These are phyloP conservation scores for Teleiodes luculella DNA, from an alignment of 2,888 invertebrate species.

Conservation along the genomic window DNA sequence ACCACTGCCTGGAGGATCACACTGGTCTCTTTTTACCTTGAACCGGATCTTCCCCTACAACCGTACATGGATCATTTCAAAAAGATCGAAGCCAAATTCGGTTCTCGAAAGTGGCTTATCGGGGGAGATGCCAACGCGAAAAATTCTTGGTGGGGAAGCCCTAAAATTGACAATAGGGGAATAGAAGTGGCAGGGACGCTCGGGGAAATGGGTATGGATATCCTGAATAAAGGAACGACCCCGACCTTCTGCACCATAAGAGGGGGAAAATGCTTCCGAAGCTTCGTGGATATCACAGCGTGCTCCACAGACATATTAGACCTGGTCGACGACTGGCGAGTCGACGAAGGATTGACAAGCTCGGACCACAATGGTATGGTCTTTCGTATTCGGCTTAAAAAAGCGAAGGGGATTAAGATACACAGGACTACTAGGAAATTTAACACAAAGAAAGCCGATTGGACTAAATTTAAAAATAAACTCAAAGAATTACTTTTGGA, in stretches of 20 bases:
- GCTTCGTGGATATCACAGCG: background rate
- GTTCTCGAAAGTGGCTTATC: background rate
- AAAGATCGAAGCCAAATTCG: background rate
- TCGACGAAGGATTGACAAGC: background rate
- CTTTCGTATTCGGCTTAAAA: background rate
- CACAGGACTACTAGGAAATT: background rate
- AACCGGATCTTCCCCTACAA: no score
- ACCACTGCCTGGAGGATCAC: no score
- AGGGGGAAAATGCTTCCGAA: background rate
- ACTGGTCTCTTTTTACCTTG: no score
- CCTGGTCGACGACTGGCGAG: background rate
- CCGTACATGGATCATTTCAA: background rate
- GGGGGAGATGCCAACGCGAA: background rate
- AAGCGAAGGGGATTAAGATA: background rate
- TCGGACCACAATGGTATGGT: background rate
- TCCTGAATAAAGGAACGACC: background rate
- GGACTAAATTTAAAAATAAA: background rate
- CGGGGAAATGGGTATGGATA: background rate
- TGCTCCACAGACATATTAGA: background rate
- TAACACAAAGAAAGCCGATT: background rate
- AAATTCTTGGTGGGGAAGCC: background rate
- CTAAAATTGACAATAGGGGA: background rate
- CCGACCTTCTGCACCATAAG: background rate
- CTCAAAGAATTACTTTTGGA: no score
- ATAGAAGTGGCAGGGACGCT: background rate